phyloP scores from a whole-genome alignment of 2,113 vertebrate genomes.

The Pseudopodoces humilis region DNA sequence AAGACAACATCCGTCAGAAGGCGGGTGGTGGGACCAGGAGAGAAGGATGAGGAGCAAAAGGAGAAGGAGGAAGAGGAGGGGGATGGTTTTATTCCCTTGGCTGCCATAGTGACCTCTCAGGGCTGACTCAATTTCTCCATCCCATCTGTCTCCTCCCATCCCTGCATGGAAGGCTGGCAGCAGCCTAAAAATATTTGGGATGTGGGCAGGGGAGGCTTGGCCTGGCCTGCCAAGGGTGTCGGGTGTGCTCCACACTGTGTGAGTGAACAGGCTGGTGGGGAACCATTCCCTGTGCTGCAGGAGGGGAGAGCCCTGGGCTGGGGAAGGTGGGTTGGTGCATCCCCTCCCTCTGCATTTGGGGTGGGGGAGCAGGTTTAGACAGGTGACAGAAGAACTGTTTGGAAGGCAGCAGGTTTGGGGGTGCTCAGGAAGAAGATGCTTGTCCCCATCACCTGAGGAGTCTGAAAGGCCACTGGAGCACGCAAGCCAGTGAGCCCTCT shows the following conservation, averaged over 20 bases:
- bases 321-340: fast-evolving
- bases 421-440: neutral
- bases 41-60: neutral
- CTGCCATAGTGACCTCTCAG: neutral
- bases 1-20: slow-evolving; percentile 48
- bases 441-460: fast-evolving
- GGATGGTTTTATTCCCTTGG: neutral
- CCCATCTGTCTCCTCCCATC: neutral
- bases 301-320: neutral
- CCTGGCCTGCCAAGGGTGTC: neutral
- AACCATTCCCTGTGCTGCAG: neutral
- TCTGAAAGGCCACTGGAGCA: neutral
- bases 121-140: neutral
- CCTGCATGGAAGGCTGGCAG: neutral
- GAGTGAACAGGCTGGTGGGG: fast-evolving
- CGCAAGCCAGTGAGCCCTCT: fast-evolving
- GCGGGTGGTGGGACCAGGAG: neutral
- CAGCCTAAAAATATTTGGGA: neutral
- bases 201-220: neutral
- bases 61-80: neutral
- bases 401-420: neutral
- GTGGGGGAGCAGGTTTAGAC: neutral
- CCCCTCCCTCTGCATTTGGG: neutral
- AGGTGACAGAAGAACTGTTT: neutral
- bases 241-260: fast-evolving